Evolutionary conservation across 2,113 vertebrate species (phyloP).

Genomic region (Camarhynchus parvulus): DNA sequence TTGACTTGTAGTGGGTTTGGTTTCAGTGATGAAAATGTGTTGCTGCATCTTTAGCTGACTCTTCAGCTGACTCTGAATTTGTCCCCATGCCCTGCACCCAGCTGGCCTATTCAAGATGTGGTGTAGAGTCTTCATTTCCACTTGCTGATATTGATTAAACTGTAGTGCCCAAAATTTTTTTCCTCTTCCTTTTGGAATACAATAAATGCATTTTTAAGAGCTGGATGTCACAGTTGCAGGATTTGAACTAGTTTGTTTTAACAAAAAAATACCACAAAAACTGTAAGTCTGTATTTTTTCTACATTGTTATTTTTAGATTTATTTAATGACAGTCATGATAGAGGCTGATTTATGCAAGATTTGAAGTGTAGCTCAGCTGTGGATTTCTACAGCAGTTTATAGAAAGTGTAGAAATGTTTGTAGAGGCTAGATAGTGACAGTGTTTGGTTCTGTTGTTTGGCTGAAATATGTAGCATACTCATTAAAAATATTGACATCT

Average conservation of each 20-base stretch:
- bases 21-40: background rate
- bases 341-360: background rate
- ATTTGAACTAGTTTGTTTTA: constrained; percentile 31
- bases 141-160: background rate
- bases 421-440: background rate
- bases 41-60: background rate
- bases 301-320: background rate
- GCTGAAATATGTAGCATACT: background rate
- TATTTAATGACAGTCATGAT: background rate
- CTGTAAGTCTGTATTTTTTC: constrained; percentile 27
- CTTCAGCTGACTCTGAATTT: background rate
- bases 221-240: constrained; percentile 2
- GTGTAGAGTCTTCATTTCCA: background rate
- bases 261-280: constrained; percentile 5
- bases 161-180: background rate
- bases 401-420: background rate
- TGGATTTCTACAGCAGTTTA: background rate
- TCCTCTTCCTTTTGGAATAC: background rate
- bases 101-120: background rate
- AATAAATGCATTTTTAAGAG: background rate
- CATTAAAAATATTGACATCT: background rate
- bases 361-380: background rate
- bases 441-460: background rate
- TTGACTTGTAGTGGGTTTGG: background rate
- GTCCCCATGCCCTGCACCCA: background rate